Base-by-base conservation (phyloP, 2,113 vertebrate species). In the Gulo gulo region DNA sequence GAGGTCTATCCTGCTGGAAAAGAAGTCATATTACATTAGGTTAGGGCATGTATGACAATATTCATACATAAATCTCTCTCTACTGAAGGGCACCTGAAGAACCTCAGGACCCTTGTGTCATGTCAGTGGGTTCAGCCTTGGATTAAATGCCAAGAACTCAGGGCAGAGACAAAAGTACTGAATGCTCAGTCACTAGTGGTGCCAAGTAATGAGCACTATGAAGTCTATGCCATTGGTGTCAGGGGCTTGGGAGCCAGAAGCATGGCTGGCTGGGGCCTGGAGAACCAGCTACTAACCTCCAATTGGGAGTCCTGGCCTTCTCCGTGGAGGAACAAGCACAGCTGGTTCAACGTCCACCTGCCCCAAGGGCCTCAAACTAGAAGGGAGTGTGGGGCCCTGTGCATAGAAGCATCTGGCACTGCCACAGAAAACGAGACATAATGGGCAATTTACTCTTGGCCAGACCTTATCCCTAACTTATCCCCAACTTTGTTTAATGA, bases 111-210 rank as follows among this genome's bases (percentile, higher is more conserved):
- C 26, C 73, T 88, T 69, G 63, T 95, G 63, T 89, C 96, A 39
- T 67, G 76, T 96, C 79, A 91, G 57, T 24, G 65, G 61, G 61
- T 87, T 87, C 42, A 86, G 83, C 42, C 80, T 91, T 55, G 39
- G 65, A 92, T 74, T 50, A 81, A 93, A 91, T 96, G 67, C 29
- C 73, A 94, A 96, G 21, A 93, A 90, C n/a, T 90, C 67, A 96
- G 45, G 50, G 59, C n/a, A 82, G 84, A 96, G 55, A 79, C n/a
- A 95, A 92, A 96, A 31, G 63, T 79, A 87, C 7, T 50, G 36
- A 95, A 79, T 55, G 80, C 45, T 96, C 26, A 34, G 47, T 23
- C 67, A 87, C 83, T 65, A 83, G 52, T 71, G 34, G 67, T 36
- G 81, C 55, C 83, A 96, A 88, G 57, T 74, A 93, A 55, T 88